A percentile compares a stretch with the other conserved stretches of the same genome.
These are phyloP conservation scores for Cheumatopsyche charites DNA, from an alignment of 1,140 invertebrate genomes.

Conservation along the genomic window DNA sequence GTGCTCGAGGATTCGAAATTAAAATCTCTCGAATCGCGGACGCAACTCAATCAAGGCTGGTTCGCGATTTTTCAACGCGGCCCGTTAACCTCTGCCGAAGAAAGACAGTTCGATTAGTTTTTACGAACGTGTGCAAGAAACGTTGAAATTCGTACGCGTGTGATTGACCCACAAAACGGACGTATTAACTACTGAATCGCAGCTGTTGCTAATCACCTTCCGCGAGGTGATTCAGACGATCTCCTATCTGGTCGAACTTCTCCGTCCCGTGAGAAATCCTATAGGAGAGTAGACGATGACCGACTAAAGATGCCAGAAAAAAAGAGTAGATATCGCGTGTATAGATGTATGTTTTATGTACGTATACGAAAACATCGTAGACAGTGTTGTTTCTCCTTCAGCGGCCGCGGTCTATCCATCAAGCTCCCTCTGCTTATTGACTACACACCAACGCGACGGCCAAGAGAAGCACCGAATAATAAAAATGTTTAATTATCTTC, in stretches of 20 bases:
- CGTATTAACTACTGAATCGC: too few relatives aligned
- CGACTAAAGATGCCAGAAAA: neutral
- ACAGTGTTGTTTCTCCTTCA: slow-evolving; percentile 27
- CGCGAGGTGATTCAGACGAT: slow-evolving; percentile 19
- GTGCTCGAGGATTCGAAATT: neutral
- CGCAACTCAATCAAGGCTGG: neutral
- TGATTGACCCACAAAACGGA: too few relatives aligned
- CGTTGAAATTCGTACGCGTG: too few relatives aligned
- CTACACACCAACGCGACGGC: slow-evolving; percentile 30
- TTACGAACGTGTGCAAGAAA: too few relatives aligned
- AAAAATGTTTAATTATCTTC: slow-evolving; percentile 41
- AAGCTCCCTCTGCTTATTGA: slow-evolving; percentile 28
- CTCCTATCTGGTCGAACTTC: slow-evolving; percentile 10
- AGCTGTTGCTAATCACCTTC: neutral
- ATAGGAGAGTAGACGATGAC: slow-evolving; percentile 14
- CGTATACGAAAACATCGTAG: neutral
- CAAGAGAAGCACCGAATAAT: slow-evolving; percentile 33
- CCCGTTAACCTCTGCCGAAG: too few relatives aligned
- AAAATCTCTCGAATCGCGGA: neutral
- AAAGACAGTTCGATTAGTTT: too few relatives aligned
- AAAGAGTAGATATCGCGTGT: neutral
- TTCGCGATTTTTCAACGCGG: neutral
- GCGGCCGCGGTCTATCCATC: slow-evolving; percentile 32
- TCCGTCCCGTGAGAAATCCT: slow-evolving; percentile 25
- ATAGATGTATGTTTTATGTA: neutral